Conservation (phyloP, 2,113 vertebrate species). For the Turdus rufiventris region DNA sequence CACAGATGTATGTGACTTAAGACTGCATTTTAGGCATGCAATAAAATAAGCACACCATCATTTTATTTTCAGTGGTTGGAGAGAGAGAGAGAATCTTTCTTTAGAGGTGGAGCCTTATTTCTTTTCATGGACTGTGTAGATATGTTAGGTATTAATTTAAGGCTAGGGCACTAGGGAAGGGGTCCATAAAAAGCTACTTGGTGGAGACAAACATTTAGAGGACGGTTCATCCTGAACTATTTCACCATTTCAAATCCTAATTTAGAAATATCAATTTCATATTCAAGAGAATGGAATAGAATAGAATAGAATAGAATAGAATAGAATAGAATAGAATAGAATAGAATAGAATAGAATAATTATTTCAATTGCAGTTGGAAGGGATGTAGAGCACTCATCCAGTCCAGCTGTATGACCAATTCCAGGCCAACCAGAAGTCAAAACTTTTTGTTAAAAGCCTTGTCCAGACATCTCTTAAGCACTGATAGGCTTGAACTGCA, state of each 20-base stretch:
- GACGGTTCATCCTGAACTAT: background rate
- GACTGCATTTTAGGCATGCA: background rate
- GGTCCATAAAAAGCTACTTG: background rate
- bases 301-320: background rate
- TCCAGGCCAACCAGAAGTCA: fast-evolving
- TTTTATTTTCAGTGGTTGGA: background rate
- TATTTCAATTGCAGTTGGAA: background rate
- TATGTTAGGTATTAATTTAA: background rate
- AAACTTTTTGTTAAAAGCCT: background rate
- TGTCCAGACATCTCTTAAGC: background rate
- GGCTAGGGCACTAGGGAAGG: background rate
- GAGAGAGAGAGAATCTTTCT: background rate
- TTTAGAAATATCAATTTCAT: background rate
- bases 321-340: too few relatives aligned
- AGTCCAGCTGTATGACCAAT: background rate
- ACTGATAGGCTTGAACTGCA: background rate
- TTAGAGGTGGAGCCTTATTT: background rate
- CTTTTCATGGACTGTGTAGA: background rate
- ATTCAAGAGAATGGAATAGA: background rate
- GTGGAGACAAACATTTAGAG: background rate
- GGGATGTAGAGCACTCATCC: background rate
- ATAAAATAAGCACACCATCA: background rate
- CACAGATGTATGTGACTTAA: background rate
- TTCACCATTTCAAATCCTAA: background rate
- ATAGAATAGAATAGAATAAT: background rate